Base-by-base conservation (phyloP, 2,113 vertebrate species). In the Oryzias woworae region DNA sequence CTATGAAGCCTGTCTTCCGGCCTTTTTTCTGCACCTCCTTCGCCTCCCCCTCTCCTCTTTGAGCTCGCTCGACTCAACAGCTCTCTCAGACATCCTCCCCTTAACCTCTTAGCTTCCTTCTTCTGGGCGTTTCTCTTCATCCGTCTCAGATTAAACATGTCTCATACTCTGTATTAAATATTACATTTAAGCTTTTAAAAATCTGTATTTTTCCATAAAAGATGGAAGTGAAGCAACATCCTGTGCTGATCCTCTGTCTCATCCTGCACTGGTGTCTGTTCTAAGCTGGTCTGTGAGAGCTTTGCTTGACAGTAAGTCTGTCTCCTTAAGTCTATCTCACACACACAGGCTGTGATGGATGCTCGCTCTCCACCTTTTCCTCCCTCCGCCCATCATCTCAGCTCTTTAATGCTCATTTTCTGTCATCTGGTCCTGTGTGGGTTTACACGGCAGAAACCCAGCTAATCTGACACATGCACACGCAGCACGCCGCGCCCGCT, bases 1-100 rank as follows among this genome's bases (percentile, higher is more conserved):
- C 72, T 73, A 73, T 63, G 70, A 82, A 79, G 76, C 71, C 68
- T 77, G 69, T 85, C 80, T 86, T 85, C 83, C 85, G 62, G 87
- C 74, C 68, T 78, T 72, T 77, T 78, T 60, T 62, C 66, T 36
- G 43, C 41, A 24, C 42, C 51, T 16, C 36, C 15, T 41, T 24
- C 46, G 15, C 49, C 16, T 62, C 62, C 64, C 52, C 50, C 5
- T 13, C 53, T 43, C 23, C 46, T 51, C 67, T 78, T 49, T 62
- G 54, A 18, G 48, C 55, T 36, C 17, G 61, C 70, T 54, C 62
- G 22, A 5, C 77, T 78, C 83, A 77, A 72, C 70, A 80, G 69
- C 78, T 69, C 60, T 69, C 52, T 70, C 77, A 58, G 72, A 75
- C 7, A 62, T 17, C 2, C 54, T 58, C 73, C 72, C 56, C 71